Conservation (phyloP, 1,140 invertebrate genomes). For the Orius laevigatus region DNA sequence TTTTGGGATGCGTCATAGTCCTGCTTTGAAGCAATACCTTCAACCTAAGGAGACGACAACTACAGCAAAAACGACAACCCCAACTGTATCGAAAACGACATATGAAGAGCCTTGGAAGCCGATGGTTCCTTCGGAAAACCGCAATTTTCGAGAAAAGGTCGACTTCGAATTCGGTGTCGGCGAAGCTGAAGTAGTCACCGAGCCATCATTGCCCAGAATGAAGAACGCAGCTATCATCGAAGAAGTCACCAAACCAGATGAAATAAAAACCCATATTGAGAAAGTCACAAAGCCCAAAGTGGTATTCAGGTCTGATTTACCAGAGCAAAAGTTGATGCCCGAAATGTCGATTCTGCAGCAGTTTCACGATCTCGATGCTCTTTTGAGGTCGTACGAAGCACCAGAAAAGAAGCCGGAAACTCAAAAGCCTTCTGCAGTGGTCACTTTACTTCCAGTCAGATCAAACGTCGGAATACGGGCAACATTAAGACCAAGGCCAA, state of each 20-base stretch:
- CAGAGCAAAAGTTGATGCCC: constrained; percentile 13
- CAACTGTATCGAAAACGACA: background rate
- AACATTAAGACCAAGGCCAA: constrained; percentile 34
- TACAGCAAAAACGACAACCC: background rate
- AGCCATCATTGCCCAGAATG: constrained; percentile 2
- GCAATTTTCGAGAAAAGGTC: constrained; percentile 9
- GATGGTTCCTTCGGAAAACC: constrained; percentile 13
- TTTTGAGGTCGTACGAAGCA: constrained; percentile 22
- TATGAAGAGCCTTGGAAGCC: constrained; percentile 19
- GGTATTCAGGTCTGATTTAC: background rate
- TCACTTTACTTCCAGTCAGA: constrained; percentile 41
- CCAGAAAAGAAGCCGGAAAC: constrained; percentile 5
- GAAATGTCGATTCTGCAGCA: constrained; percentile 18
- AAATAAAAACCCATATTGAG: constrained; percentile 1
- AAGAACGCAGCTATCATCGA: constrained; percentile 1
- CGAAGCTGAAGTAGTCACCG: constrained; percentile 18
- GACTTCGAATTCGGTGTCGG: constrained; percentile 14
- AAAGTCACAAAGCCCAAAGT: constrained; percentile 8
- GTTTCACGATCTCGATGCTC: constrained; percentile 18
- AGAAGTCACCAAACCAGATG: constrained; percentile 3
- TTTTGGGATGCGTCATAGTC: constrained; percentile 16
- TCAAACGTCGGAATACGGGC: constrained; percentile 39
- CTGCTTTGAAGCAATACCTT: constrained; percentile 15
- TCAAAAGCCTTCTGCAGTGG: constrained; percentile 24
- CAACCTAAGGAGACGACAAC: constrained; percentile 3